A percentile compares a stretch with the other conserved stretches of the same genome.
Evolutionary conservation across 2,888 invertebrate genomes (phyloP).

Genomic region (Caenorhabditis zanzibari): DNA sequence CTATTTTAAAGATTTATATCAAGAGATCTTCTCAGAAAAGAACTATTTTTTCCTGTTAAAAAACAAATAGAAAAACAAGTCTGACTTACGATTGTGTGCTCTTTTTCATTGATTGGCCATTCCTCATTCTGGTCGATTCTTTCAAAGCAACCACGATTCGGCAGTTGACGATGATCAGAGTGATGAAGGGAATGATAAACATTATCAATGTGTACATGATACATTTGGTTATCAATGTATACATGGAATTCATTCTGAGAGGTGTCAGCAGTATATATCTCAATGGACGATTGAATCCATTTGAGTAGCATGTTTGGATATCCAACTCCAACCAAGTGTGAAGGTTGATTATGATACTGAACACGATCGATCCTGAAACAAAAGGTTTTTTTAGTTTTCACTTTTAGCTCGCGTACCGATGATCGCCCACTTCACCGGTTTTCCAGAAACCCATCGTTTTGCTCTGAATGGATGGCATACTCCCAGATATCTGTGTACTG

Average conservation of each 20-base stretch:
- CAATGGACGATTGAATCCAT: conserved; percentile 70
- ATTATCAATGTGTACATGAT: conserved; percentile 80
- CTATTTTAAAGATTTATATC: not conserved
- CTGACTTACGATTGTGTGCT: conserved; percentile 72
- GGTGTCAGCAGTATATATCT: conserved; percentile 73
- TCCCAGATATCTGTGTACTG: conserved; percentile 78
- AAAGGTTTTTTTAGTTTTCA: not conserved
- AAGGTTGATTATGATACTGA: conserved; percentile 80
- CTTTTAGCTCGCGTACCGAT: conserved; percentile 49
- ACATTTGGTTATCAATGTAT: conserved; percentile 69
- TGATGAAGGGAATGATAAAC: conserved; percentile 81
- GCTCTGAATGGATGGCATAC: conserved; percentile 80
- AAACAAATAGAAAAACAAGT: not conserved
- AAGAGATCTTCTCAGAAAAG: conserved; percentile 4
- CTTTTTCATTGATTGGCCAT: conserved; percentile 72
- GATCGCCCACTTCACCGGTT: conserved; percentile 75
- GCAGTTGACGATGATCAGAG: conserved; percentile 81
- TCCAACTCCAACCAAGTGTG: conserved; percentile 81
- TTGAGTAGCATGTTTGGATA: conserved; percentile 75
- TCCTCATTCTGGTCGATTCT: conserved; percentile 76
- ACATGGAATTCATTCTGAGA: conserved; percentile 65
- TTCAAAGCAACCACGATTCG: conserved; percentile 79
- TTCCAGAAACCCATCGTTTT: conserved; percentile 81
- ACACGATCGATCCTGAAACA: conserved; percentile 75
- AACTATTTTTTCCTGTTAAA: not conserved